Percentiles rank a stretch among this genome's conserved stretches.
phyloP scores from a whole-genome alignment of 1,140 invertebrate genomes.

The Bombus waltoni region DNA sequence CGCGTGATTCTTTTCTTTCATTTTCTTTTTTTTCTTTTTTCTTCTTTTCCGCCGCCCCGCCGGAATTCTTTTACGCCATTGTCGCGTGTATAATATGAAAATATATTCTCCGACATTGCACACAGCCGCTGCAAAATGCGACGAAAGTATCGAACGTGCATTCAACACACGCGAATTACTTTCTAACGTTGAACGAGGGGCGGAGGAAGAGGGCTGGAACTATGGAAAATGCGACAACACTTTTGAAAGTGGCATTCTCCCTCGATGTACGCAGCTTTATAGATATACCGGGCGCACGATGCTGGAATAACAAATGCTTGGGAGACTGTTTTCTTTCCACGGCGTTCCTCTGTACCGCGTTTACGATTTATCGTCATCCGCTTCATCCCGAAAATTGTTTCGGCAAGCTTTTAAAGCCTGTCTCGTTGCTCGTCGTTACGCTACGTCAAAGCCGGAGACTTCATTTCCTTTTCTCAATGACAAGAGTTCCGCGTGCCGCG shows the following conservation, averaged over 20 bases:
- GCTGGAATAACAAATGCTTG: slow-evolving; percentile 69
- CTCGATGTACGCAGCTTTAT: slow-evolving; percentile 63
- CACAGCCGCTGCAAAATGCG: not conserved
- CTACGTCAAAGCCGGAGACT: slow-evolving; percentile 45
- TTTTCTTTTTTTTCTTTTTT: not conserved
- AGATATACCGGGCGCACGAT: slow-evolving; percentile 62
- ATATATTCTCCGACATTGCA: not conserved
- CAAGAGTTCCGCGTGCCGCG: slow-evolving; percentile 14
- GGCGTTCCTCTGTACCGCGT: slow-evolving; percentile 41
- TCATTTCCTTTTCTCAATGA: slow-evolving; percentile 32
- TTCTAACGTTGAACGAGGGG: slow-evolving; percentile 28
- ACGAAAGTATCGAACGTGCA: slow-evolving; percentile 30
- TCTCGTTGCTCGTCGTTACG: slow-evolving; percentile 36
- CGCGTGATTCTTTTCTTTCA: too few relatives aligned
- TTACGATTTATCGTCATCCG: slow-evolving; percentile 66
- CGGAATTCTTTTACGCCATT: not conserved
- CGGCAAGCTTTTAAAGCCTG: slow-evolving; percentile 68
- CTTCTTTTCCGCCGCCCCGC: not conserved
- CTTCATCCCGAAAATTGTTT: slow-evolving; percentile 71
- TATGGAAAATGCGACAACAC: slow-evolving; percentile 57
- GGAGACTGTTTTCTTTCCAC: slow-evolving; percentile 64
- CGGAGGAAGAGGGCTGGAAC: not conserved
- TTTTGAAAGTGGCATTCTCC: slow-evolving; percentile 63
- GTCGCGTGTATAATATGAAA: slow-evolving; percentile 1
- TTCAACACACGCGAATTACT: slow-evolving; percentile 42